A percentile compares a stretch with the other conserved stretches of the same genome.
Conservation (phyloP, 37 sponge, comb jelly and placozoan genomes). For the Spongia lamella region DNA sequence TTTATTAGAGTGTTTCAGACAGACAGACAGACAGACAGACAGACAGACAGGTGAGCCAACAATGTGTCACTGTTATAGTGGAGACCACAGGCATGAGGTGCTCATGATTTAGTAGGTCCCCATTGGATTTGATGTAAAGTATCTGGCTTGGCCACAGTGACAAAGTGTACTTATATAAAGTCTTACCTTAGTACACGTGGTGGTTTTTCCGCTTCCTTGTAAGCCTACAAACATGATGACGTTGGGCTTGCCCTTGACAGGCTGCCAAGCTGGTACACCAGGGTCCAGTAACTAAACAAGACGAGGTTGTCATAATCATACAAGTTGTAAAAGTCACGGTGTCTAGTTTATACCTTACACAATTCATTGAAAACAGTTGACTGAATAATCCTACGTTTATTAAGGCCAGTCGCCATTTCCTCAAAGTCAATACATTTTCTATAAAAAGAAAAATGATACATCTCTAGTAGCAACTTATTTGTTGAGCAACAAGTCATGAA, state of each 20-base stretch:
- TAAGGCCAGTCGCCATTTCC: slow-evolving; percentile 96
- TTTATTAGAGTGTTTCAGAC: no score
- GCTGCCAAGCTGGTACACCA: slow-evolving; percentile 89
- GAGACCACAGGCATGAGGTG: no score
- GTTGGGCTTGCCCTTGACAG: slow-evolving; percentile 83
- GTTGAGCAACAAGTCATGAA: no score
- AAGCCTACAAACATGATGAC: slow-evolving; percentile 98
- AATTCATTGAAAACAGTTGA: slow-evolving; percentile 95
- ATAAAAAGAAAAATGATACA: neutral
- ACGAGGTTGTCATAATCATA: neutral
- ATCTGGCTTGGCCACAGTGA: no score
- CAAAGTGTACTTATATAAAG: no score
- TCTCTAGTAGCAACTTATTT: neutral
- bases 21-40: no score
- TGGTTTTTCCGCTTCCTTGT: slow-evolving; percentile 98
- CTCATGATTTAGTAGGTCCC: no score
- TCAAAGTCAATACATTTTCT: slow-evolving; percentile 88
- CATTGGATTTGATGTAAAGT: no score
- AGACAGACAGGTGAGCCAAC: no score
- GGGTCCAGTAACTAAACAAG: slow-evolving; percentile 70
- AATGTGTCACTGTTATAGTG: no score
- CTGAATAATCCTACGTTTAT: slow-evolving; percentile 92
- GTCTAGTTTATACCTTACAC: slow-evolving; percentile 50
- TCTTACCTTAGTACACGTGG: slow-evolving; percentile 93
- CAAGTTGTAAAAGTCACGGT: neutral